Percentiles rank a stretch among this genome's conserved stretches.
phyloP scores from a whole-genome alignment of 2,113 vertebrate genomes.

The Calyptommatus sinebrachiatus region DNA sequence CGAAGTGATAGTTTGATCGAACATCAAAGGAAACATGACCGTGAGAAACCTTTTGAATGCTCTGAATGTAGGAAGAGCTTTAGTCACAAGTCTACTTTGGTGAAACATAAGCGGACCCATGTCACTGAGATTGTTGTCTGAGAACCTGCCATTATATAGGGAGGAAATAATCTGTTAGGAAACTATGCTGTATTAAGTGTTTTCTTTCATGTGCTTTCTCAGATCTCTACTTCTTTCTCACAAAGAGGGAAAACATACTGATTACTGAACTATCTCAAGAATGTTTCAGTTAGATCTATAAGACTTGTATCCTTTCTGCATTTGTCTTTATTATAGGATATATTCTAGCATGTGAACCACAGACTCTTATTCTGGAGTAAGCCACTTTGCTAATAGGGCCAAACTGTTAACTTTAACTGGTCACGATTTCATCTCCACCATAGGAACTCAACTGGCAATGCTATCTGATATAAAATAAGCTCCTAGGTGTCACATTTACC shows the following conservation, averaged over 20 bases:
- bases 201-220: too few relatives aligned
- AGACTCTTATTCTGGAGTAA: too few relatives aligned
- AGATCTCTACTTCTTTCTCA: too few relatives aligned
- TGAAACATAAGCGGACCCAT: background rate
- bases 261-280: background rate
- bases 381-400: too few relatives aligned
- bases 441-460: background rate
- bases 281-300: background rate
- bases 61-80: background rate
- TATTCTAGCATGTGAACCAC: too few relatives aligned
- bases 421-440: background rate
- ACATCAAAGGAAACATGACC: conserved; percentile 52
- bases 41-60: background rate
- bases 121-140: background rate
- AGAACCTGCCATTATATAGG: background rate
- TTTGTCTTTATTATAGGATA: too few relatives aligned
- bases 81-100: background rate
- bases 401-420: background rate
- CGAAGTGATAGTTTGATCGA: conserved; percentile 52
- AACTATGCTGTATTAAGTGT: too few relatives aligned
- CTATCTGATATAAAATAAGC: background rate
- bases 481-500: background rate
- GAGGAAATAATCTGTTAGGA: too few relatives aligned
- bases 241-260: background rate
- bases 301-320: background rate